Evolutionary conservation across 2,888 invertebrate species (phyloP).

Genomic region (Isoperla grammatica): DNA sequence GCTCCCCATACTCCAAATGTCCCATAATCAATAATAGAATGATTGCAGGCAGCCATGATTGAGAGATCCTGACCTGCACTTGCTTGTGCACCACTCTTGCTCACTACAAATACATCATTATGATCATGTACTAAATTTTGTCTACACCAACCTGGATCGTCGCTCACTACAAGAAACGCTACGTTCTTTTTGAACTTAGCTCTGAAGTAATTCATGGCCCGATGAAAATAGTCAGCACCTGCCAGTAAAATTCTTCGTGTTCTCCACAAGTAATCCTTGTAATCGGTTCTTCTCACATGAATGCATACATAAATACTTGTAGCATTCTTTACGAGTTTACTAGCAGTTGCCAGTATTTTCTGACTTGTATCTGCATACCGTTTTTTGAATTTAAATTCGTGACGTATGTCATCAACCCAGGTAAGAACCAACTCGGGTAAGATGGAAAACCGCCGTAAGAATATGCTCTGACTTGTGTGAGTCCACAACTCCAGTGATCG

Average conservation of each 20-base stretch:
- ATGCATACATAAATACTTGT: conserved; percentile 48
- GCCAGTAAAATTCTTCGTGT: conserved; percentile 46
- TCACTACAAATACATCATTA: conserved; percentile 42
- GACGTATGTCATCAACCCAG: conserved; percentile 52
- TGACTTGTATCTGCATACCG: conserved; percentile 46
- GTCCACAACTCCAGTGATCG: conserved; percentile 51
- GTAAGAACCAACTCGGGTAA: conserved; percentile 51
- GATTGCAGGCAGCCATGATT: conserved; percentile 48
- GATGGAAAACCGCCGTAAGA: conserved; percentile 50
- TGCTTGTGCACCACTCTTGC: conserved; percentile 36
- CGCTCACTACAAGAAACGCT: conserved; percentile 46
- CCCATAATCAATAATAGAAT: conserved; percentile 50
- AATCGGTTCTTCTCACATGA: conserved; percentile 54
- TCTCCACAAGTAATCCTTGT: conserved; percentile 50
- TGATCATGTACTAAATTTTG: conserved; percentile 39
- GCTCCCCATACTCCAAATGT: conserved; percentile 51
- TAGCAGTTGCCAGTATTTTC: conserved; percentile 42
- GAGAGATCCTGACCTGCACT: conserved; percentile 46
- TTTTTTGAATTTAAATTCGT: conserved; percentile 51
- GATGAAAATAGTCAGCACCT: conserved; percentile 41
- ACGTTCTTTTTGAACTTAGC: conserved; percentile 41
- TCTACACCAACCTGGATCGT: conserved; percentile 48
- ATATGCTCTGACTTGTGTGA: conserved; percentile 52
- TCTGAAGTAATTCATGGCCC: conserved; percentile 46
- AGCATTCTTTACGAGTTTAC: conserved; percentile 35